Evolutionary conservation across 2,888 invertebrate genomes (phyloP), one percentile per base, ranked within the genome.

Genomic region (Eilema sororculum): DNA sequence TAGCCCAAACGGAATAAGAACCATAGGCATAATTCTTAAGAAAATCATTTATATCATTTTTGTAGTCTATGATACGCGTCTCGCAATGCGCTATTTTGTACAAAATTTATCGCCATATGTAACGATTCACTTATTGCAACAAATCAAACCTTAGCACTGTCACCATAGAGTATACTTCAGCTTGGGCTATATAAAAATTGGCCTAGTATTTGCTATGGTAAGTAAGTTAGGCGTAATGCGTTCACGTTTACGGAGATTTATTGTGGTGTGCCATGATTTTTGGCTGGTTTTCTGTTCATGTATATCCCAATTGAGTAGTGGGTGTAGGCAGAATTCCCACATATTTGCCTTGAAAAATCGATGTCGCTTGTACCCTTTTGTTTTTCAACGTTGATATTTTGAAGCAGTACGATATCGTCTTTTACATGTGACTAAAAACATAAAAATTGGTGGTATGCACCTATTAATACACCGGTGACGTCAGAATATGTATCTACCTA

Each of bases 101-200:
- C 74, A 84, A 87, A 87, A 89, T 89, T 86, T 89, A 89, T 89
- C 80, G 83, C 86, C 81, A 83, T 84, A 84, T 78, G 81, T 83
- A 78, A 71, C 81, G 69, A 72, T 73, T 33, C 20, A 57, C 58
- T 64, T 57, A 33, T 4, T 58, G 67, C 28, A 58, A 37, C 62
- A 77, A 72, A 74, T 30, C 65, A 10, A 56, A 78, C 83, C 72
- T 28, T 76, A 77, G 33, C 0, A 0, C n/a, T 8, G 25, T 30
- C 2, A 6, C 0, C 12, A 63, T 76, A 78, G 68, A 68, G 72
- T 69, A 20, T 20, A 74, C 63, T 78, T 75, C 72, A 37, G 33
- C 6, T 62, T 65, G 63, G 9, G n/a, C 3, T 8, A 3, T 0
- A 41, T 12, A 61, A 68, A 78, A 80, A 84, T 79, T 81, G 77